A percentile compares a stretch with the other conserved stretches of the same genome.
Conservation (phyloP, 1,140 invertebrate species). For the Zaprionus inermis region DNA sequence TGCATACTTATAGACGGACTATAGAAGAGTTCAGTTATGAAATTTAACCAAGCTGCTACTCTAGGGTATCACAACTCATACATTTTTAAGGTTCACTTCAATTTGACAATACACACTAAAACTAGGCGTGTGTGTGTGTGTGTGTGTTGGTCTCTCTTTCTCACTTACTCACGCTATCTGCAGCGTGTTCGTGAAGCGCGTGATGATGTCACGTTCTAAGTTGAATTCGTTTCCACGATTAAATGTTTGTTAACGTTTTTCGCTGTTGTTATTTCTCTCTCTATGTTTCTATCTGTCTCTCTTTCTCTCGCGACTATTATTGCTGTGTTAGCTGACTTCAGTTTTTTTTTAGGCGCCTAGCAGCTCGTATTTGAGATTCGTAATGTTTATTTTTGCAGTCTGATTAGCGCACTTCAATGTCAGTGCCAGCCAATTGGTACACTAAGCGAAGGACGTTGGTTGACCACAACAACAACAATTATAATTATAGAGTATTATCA, state of each 20-base stretch:
- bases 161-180: constrained; percentile 59
- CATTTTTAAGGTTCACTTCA: constrained; percentile 51
- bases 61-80: constrained; percentile 43
- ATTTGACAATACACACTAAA: constrained; percentile 41
- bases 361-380: constrained; percentile 62
- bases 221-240: constrained; percentile 76
- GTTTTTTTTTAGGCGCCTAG: constrained; percentile 27
- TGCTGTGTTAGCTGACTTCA: constrained; percentile 36
- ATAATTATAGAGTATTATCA: neutral
- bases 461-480: constrained; percentile 37
- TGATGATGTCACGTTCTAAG: constrained; percentile 83
- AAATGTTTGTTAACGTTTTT: constrained; percentile 74
- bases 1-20: neutral
- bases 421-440: constrained; percentile 25
- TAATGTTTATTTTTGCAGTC: constrained; percentile 81
- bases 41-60: neutral
- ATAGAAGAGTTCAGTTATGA: neutral
- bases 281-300: neutral
- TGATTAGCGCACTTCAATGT: constrained; percentile 72
- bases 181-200: constrained; percentile 58
- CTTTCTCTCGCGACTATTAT: neutral
- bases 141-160: constrained; percentile 14
- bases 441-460: constrained; percentile 49
- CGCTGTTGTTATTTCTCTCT: constrained; percentile 9
- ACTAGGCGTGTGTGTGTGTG: neutral